Percentiles rank a stretch among this genome's conserved stretches.
Conservation (phyloP, 1,140 invertebrate species). For the Scaptomyza pallida region DNA sequence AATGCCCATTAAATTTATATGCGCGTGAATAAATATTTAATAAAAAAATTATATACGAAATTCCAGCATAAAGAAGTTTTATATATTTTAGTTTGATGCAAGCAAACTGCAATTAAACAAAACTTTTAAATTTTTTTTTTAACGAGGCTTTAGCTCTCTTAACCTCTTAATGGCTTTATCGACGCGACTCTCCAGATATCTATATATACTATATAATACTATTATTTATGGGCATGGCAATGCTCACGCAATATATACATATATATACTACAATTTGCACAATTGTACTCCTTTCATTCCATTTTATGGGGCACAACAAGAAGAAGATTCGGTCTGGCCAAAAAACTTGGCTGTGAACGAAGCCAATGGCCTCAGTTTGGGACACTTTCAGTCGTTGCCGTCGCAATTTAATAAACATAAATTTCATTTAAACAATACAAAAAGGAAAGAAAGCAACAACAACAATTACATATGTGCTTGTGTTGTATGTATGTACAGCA, state of each 20-base stretch:
- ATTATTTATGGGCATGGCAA: background rate
- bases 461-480: conserved; percentile 24
- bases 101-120: too few relatives aligned
- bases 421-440: conserved; percentile 64
- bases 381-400: conserved; percentile 27
- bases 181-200: background rate
- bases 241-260: background rate
- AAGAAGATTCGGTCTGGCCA: conserved; percentile 1
- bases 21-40: conserved; percentile 6
- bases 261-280: background rate
- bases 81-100: too few relatives aligned
- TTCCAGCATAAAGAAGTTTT: too few relatives aligned
- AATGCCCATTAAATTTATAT: conserved; percentile 37
- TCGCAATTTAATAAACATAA: conserved; percentile 70
- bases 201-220: background rate
- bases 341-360: conserved; percentile 14
- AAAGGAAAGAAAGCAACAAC: conserved; percentile 32
- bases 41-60: too few relatives aligned
- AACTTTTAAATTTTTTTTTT: too few relatives aligned
- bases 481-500: conserved; percentile 22
- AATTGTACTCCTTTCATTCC: background rate
- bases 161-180: background rate
- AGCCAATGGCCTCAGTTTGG: conserved; percentile 43
- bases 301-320: background rate
- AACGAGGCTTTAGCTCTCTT: too few relatives aligned